Percentiles rank a stretch among this genome's conserved stretches.
phyloP scores from a whole-genome alignment of 2,113 vertebrate genomes.

The Corythaeola cristata region DNA sequence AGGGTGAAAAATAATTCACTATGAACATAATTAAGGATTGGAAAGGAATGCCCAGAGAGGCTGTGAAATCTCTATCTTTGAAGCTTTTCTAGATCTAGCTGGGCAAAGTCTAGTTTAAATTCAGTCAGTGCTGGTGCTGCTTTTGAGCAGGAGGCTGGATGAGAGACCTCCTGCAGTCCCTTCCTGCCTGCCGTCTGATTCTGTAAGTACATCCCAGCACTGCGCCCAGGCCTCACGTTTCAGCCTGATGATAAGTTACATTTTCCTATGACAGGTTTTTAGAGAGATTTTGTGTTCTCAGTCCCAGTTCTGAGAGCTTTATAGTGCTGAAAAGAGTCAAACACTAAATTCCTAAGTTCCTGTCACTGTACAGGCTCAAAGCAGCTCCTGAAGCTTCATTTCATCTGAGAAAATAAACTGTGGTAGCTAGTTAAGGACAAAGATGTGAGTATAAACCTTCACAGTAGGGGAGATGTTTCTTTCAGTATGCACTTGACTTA shows the following conservation, averaged over 20 bases:
- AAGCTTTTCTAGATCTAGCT: neutral
- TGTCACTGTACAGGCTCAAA: neutral
- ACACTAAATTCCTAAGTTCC: neutral
- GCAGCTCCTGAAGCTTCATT: neutral
- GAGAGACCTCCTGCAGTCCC: rapidly evolving
- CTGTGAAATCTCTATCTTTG: neutral
- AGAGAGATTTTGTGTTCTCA: neutral
- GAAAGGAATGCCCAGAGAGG: neutral
- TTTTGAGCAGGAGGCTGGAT: neutral
- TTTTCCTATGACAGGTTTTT: neutral
- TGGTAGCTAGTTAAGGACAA: neutral
- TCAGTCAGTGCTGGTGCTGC: neutral
- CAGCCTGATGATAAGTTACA: neutral
- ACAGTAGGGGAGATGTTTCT: neutral
- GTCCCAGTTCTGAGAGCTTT: neutral
- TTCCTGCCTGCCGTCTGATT: neutral
- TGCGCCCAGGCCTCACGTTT: neutral
- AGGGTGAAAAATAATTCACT: neutral
- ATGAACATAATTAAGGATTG: neutral
- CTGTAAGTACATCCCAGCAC: neutral
- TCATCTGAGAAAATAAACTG: neutral
- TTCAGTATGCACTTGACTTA: neutral
- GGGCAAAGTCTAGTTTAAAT: neutral
- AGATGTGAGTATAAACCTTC: neutral
- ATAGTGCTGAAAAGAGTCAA: neutral